Evolutionary conservation across 2,113 vertebrate genomes (phyloP).

Genomic region (Opisthocomus hoazin): DNA sequence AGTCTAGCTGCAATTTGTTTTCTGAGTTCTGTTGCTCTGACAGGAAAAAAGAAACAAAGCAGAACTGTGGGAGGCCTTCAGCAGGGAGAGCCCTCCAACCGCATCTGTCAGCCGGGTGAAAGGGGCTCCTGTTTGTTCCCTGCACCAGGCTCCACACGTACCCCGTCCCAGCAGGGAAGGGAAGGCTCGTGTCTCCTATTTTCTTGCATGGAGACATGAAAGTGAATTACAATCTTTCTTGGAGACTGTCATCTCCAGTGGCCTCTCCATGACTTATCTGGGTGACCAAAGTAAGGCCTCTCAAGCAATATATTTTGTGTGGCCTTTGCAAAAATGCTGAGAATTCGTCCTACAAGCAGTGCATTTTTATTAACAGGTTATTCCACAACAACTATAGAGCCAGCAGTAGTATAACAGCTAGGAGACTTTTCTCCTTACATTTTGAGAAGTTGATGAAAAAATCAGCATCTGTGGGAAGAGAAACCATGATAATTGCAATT

Average conservation of each 20-base stretch:
- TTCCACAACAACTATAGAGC: neutral
- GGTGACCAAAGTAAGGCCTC: neutral
- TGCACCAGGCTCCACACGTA: neutral
- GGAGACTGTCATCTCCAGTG: neutral
- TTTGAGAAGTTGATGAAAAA: neutral
- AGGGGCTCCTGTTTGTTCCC: neutral
- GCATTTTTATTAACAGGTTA: neutral
- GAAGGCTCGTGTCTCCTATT: neutral
- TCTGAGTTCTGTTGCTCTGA: neutral
- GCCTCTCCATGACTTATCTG: constrained; percentile 10
- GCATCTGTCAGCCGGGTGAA: neutral
- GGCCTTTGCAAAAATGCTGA: constrained; percentile 43
- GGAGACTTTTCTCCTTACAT: neutral
- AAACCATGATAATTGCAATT: neutral
- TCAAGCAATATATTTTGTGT: neutral
- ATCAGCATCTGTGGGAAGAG: neutral
- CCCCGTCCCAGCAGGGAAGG: neutral
- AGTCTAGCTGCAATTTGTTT: neutral
- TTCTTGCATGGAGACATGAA: neutral
- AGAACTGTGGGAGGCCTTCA: neutral
- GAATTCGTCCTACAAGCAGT: neutral
- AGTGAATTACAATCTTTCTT: neutral
- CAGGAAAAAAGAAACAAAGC: neutral
- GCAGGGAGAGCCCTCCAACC: neutral
- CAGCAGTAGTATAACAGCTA: neutral